These are phyloP conservation scores for Corydoras sp. DNA, from an alignment of 2,113 vertebrate species.

Conservation along the genomic window DNA sequence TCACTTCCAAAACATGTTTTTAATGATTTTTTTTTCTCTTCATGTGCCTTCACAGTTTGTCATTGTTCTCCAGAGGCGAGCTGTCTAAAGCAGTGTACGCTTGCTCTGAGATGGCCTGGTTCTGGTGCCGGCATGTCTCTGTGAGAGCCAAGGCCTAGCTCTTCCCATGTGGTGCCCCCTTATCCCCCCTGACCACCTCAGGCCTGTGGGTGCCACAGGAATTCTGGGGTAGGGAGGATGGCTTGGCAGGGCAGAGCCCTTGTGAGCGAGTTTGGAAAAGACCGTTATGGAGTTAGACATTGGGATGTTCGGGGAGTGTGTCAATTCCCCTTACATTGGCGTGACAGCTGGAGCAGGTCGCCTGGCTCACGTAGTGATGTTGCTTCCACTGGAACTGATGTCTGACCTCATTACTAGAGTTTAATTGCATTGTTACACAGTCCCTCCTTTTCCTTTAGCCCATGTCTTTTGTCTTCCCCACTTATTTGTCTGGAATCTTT, in stretches of 20 bases:
- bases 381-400: constrained; percentile 93
- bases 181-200: not conserved
- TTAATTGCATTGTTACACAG: constrained; percentile 98
- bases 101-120: constrained; percentile 60
- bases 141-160: constrained; percentile 56
- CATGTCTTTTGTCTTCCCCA: not conserved
- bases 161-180: constrained; percentile 62
- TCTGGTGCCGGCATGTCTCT: constrained; percentile 70
- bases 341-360: constrained; percentile 77
- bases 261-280: constrained; percentile 60
- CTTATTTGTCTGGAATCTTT: not conserved
- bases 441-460: constrained; percentile 77
- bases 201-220: constrained; percentile 55
- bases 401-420: constrained; percentile 99
- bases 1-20: constrained; percentile 35
- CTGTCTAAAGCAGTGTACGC: constrained; percentile 64
- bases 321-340: constrained; percentile 71
- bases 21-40: constrained; percentile 17
- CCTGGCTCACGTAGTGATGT: constrained; percentile 91
- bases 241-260: constrained; percentile 36
- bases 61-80: constrained; percentile 63
- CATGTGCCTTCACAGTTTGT: constrained; percentile 38
- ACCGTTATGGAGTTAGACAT: constrained; percentile 26
- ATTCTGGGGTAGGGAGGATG: constrained; percentile 48
- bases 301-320: constrained; percentile 34